Percentiles rank a stretch among this genome's conserved stretches.
Evolutionary conservation across 2,797 vertebrate genomes (phyloP).

Genomic region (Knipowitschia caucasica): DNA sequence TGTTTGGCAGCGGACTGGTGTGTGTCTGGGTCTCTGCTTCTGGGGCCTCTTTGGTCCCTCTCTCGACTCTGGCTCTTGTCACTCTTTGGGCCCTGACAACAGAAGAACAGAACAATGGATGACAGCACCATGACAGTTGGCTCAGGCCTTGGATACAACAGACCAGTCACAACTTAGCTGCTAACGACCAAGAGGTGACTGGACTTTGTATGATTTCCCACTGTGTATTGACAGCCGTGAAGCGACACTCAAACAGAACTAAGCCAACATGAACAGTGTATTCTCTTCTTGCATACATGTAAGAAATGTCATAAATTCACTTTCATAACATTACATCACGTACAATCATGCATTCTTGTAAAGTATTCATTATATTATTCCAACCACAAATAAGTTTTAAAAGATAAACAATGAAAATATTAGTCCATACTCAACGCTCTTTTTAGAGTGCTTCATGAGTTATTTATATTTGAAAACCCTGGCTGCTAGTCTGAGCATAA

Average conservation of each 20-base stretch:
- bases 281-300: not conserved
- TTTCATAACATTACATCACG: not conserved
- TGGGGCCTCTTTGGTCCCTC: slow-evolving; percentile 42
- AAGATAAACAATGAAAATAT: too few relatives aligned
- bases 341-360: too few relatives aligned
- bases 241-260: not conserved
- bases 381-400: too few relatives aligned
- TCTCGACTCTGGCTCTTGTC: slow-evolving; percentile 47
- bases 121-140: slow-evolving; percentile 30
- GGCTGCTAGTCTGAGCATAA: too few relatives aligned
- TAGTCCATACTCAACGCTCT: too few relatives aligned
- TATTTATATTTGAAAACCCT: too few relatives aligned
- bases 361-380: too few relatives aligned
- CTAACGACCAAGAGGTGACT: slow-evolving; percentile 34
- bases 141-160: slow-evolving; percentile 16
- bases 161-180: slow-evolving; percentile 37
- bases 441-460: too few relatives aligned
- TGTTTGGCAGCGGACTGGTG: slow-evolving; percentile 46
- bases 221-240: not conserved
- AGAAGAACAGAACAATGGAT: slow-evolving; percentile 10
- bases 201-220: not conserved
- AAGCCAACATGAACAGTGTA: not conserved
- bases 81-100: slow-evolving; percentile 46
- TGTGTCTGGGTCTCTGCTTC: slow-evolving; percentile 42
- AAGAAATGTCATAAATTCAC: not conserved